Percentiles rank a stretch among this genome's conserved stretches.
phyloP scores from a whole-genome alignment of 1,140 invertebrate genomes.

The Battus philenor region DNA sequence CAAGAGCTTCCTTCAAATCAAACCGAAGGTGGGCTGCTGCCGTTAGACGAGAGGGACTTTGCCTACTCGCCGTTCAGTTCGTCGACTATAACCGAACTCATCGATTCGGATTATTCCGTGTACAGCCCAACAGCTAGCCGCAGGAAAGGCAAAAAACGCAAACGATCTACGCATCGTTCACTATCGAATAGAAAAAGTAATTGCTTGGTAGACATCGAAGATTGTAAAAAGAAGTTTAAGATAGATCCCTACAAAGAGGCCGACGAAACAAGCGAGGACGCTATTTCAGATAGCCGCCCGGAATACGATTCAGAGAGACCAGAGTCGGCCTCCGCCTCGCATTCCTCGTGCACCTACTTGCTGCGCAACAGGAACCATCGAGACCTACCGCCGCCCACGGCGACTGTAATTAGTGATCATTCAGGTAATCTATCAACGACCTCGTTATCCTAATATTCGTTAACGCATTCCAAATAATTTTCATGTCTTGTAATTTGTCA shows the following conservation, averaged over 20 bases:
- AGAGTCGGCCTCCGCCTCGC: constrained; percentile 26
- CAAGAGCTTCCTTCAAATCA: constrained; percentile 33
- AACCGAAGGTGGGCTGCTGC: constrained; percentile 60
- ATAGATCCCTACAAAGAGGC: constrained; percentile 48
- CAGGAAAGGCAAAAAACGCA: constrained; percentile 66
- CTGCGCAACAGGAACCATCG: constrained; percentile 55
- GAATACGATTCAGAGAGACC: constrained; percentile 42
- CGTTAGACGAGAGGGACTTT: constrained; percentile 71
- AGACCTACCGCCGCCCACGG: constrained; percentile 51
- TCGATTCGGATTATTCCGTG: constrained; percentile 72
- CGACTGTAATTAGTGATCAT: constrained; percentile 52
- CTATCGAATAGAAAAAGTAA: constrained; percentile 56
- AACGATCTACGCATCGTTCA: constrained; percentile 60
- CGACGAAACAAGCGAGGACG: constrained; percentile 32
- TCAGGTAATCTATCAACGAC: constrained; percentile 43
- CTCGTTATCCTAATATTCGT: no score
- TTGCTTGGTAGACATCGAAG: constrained; percentile 49
- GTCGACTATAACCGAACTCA: constrained; percentile 65
- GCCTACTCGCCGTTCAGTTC: constrained; percentile 74
- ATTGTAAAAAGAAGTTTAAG: constrained; percentile 61
- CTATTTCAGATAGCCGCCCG: constrained; percentile 25
- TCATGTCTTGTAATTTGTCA: no score
- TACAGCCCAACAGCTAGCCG: constrained; percentile 64
- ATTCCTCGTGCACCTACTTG: constrained; percentile 46
- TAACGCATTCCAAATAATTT: no score